Base-by-base conservation (phyloP, 2,888 invertebrate species). In the Limenitis camilla region DNA sequence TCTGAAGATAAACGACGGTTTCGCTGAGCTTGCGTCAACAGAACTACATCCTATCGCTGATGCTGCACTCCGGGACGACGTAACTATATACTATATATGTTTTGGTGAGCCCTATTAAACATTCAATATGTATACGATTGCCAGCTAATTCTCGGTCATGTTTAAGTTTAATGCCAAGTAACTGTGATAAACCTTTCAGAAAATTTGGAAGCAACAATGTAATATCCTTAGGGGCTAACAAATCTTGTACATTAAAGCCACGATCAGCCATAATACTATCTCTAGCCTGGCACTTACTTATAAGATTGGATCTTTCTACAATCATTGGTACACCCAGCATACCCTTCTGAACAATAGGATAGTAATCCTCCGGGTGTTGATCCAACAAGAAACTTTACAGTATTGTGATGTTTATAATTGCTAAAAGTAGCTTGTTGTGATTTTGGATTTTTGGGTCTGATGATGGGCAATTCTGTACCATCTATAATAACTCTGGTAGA, bases 51-150 rank as follows among this genome's bases (percentile, higher is more conserved):
- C n/a, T n/a, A n/a, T n/a, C n/a, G n/a, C n/a, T n/a, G n/a, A n/a
- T n/a, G n/a, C n/a, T n/a, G n/a, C n/a, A n/a, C n/a, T n/a, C n/a
- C n/a, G n/a, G n/a, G n/a, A n/a, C n/a, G n/a, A n/a, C n/a, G n/a
- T n/a, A n/a, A n/a, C n/a, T n/a, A n/a, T n/a, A n/a, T n/a, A n/a
- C n/a, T n/a, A n/a, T 53, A 46, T 49, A 61, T n/a, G 59, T 61
- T 40, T 56, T 52, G 29, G 32, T 56, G 30, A 57, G 32, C 9
- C 59, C 59, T 33, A 58, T 56, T 2, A 58, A 9, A 2, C 56
- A 31, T 52, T 58, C 60, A 33, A 60, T 60, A 31, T 58, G 60
- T 0, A 61, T 51, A 35, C 61, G 27, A 32, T 61, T 40, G 8
- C 40, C 44, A 2, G 61, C 56, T 9, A 61, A 31, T 30, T 40